Conservation (phyloP, 2,888 invertebrate species). For the Trilocha varians region DNA sequence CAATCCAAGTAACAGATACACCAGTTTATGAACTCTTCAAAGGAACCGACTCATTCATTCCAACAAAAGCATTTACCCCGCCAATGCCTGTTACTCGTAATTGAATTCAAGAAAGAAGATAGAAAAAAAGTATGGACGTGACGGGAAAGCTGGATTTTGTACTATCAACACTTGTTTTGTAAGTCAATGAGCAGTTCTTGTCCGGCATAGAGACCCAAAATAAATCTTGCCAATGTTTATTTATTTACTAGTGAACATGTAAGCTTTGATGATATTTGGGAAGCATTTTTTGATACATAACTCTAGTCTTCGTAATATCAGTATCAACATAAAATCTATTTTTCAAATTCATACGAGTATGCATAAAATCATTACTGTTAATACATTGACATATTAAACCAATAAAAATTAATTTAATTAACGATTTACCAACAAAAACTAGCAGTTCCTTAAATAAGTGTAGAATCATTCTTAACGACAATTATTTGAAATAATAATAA, state of each 20-base stretch:
- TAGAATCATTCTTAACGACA: no score
- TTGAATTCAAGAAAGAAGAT: constrained; percentile 62
- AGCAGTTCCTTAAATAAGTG: no score
- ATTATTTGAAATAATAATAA: no score
- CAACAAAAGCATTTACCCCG: constrained; percentile 33
- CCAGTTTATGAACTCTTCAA: constrained; percentile 18
- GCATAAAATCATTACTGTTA: no score
- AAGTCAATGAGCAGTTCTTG: constrained; percentile 39
- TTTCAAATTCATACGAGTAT: no score
- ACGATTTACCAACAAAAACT: no score
- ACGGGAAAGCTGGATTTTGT: constrained; percentile 42
- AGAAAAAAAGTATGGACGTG: constrained; percentile 62
- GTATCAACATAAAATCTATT: no score
- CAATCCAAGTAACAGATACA: background rate
- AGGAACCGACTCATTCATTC: constrained; percentile 29
- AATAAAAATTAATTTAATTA: no score
- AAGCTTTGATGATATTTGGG: no score
- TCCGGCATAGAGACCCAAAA: background rate
- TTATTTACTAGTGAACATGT: background rate
- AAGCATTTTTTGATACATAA: no score
- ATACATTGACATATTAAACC: no score
- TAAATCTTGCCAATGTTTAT: background rate
- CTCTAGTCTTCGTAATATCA: no score
- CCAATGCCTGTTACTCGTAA: constrained; percentile 47
- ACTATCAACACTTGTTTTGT: constrained; percentile 53